Evolutionary conservation across 1,140 invertebrate species (phyloP).

Genomic region (Bombus fervidus): DNA sequence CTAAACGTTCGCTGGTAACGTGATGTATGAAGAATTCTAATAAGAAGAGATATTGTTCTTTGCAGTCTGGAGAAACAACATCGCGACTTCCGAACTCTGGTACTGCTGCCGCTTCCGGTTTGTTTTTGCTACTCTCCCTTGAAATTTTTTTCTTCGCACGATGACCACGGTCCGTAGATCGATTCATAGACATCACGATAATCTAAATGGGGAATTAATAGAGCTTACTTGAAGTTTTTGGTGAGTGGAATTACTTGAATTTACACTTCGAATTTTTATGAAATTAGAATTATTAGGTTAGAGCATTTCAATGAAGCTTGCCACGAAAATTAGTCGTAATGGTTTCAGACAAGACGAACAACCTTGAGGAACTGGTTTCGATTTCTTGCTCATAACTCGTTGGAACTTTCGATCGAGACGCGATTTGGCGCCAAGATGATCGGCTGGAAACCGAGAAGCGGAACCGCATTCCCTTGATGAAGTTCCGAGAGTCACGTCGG

Average conservation of each 20-base stretch:
- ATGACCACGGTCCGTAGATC: conserved; percentile 7
- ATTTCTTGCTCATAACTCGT: not conserved
- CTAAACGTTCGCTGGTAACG: conserved; percentile 70
- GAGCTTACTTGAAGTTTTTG: not conserved
- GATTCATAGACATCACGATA: not conserved
- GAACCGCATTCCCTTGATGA: not conserved
- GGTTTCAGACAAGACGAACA: not conserved
- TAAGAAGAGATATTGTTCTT: conserved; percentile 76
- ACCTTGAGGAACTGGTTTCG: conserved; percentile 19
- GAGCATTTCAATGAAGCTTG: conserved; percentile 6
- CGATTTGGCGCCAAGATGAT: not conserved
- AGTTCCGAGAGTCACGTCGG: not conserved
- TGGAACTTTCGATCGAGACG: not conserved
- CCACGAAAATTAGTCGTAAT: not conserved
- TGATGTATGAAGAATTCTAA: conserved; percentile 76
- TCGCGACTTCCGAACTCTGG: conserved; percentile 13
- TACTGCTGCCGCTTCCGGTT: not conserved
- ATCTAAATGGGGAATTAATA: too few species aligned
- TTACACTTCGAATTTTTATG: not conserved
- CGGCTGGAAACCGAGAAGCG: not conserved
- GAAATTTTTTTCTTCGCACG: conserved; percentile 1
- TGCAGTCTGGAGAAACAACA: not conserved
- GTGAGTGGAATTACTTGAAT: too few species aligned
- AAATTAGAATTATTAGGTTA: conserved; percentile 6
- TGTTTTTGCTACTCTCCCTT: not conserved